Percentiles rank a stretch among this genome's conserved stretches.
Evolutionary conservation across 2,888 invertebrate genomes (phyloP).

Genomic region (Galerucella calmariensis): DNA sequence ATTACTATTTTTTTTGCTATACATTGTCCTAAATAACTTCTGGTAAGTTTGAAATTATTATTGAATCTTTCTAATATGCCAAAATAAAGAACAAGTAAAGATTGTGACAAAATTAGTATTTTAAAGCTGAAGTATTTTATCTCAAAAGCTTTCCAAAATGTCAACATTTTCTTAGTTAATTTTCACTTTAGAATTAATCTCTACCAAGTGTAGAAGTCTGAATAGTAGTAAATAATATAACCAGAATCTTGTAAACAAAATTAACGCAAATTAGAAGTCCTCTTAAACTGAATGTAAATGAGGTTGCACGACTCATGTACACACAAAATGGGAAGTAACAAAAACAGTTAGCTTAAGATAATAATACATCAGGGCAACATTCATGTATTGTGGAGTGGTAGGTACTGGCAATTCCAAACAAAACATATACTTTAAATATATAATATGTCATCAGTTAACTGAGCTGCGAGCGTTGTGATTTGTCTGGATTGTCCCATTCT

Average conservation of each 20-base stretch:
- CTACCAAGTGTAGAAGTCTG: neutral
- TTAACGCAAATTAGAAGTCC: neutral
- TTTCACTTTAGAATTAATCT: neutral
- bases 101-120: neutral
- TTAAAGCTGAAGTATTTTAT: neutral
- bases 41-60: neutral
- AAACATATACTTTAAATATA: neutral
- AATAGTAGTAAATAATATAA: neutral
- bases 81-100: neutral
- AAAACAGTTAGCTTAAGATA: neutral
- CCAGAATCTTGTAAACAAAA: neutral
- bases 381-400: neutral
- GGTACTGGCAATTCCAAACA: neutral
- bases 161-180: neutral
- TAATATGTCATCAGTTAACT: too few relatives aligned
- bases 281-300: neutral
- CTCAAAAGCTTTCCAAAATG: neutral
- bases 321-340: neutral
- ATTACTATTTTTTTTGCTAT: too few relatives aligned
- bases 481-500: too few relatives aligned
- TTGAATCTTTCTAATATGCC: neutral
- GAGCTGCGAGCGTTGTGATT: too few relatives aligned
- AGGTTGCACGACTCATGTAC: neutral
- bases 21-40: neutral
- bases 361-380: neutral